These are phyloP conservation scores for Lacanobia oleracea DNA, from an alignment of 2,888 invertebrate genomes.

Conservation along the genomic window DNA sequence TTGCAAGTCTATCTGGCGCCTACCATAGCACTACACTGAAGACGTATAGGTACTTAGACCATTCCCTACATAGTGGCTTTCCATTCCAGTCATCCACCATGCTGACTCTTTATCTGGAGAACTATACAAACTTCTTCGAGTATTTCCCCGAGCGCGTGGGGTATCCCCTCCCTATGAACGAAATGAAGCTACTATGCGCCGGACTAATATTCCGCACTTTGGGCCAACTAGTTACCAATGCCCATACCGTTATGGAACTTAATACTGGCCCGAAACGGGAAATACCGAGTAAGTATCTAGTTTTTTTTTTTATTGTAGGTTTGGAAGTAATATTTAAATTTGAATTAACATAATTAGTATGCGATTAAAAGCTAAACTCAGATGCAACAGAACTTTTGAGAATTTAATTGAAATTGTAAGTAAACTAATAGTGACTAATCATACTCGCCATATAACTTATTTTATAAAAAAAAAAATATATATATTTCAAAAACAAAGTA, in stretches of 20 bases:
- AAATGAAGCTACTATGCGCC: slow-evolving; percentile 90
- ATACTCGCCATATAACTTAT: no score
- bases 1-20: no score
- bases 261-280: slow-evolving; percentile 63
- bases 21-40: no score
- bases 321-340: neutral
- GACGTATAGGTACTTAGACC: neutral
- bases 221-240: slow-evolving; percentile 95
- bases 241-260: slow-evolving; percentile 91
- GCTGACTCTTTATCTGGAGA: slow-evolving; percentile 92
- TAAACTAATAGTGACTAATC: neutral
- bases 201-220: slow-evolving; percentile 94
- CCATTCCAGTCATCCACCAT: slow-evolving; percentile 91
- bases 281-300: slow-evolving; percentile 23
- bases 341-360: no score
- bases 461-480: no score
- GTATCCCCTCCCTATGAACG: slow-evolving; percentile 71
- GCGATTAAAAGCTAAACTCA: neutral
- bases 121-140: slow-evolving; percentile 92
- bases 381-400: neutral
- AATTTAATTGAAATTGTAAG: neutral
- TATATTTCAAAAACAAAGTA: no score
- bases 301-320: neutral
- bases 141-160: slow-evolving; percentile 83
- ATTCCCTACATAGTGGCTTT: slow-evolving; percentile 17